Evolutionary conservation across 2,113 vertebrate species (phyloP).

Genomic region (Periophthalmus modestus): DNA sequence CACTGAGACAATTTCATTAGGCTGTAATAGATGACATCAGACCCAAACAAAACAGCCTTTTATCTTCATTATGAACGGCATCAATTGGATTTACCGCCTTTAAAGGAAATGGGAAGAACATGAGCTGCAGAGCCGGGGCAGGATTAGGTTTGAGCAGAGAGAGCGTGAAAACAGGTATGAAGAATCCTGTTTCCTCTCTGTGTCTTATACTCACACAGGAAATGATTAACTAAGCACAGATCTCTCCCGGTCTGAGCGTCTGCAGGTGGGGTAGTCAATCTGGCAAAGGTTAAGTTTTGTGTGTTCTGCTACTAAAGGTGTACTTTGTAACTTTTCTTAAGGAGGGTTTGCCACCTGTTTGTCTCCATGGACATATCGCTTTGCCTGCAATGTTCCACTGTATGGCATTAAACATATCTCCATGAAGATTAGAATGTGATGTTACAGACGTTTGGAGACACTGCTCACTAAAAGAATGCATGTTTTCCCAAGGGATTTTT

Average conservation of each 20-base stretch:
- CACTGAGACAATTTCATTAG: slow-evolving; percentile 67
- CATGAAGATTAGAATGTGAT: too few relatives aligned
- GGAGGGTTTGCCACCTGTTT: neutral
- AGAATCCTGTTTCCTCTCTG: slow-evolving; percentile 59
- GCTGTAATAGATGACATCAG: slow-evolving; percentile 68
- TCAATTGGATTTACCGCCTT: slow-evolving; percentile 63
- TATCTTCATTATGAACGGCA: slow-evolving; percentile 57
- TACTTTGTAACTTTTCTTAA: neutral
- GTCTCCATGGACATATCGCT: neutral
- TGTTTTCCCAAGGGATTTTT: too few relatives aligned
- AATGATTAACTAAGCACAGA: slow-evolving; percentile 63
- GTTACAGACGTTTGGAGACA: too few relatives aligned
- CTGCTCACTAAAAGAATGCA: too few relatives aligned
- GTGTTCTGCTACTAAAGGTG: neutral
- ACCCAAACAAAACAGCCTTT: slow-evolving; percentile 52
- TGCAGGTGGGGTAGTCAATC: slow-evolving; percentile 26
- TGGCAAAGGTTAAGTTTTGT: neutral
- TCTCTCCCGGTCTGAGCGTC: slow-evolving; percentile 19
- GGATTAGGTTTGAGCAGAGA: slow-evolving; percentile 28
- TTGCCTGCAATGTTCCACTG: neutral
- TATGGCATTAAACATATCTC: neutral
- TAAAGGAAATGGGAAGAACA: slow-evolving; percentile 66
- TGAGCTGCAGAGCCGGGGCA: slow-evolving; percentile 50
- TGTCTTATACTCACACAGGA: slow-evolving; percentile 50
- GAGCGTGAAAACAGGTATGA: slow-evolving; percentile 54